These are phyloP conservation scores for Drosophila pruinosa DNA, from an alignment of 1,140 invertebrate genomes.

Conservation along the genomic window DNA sequence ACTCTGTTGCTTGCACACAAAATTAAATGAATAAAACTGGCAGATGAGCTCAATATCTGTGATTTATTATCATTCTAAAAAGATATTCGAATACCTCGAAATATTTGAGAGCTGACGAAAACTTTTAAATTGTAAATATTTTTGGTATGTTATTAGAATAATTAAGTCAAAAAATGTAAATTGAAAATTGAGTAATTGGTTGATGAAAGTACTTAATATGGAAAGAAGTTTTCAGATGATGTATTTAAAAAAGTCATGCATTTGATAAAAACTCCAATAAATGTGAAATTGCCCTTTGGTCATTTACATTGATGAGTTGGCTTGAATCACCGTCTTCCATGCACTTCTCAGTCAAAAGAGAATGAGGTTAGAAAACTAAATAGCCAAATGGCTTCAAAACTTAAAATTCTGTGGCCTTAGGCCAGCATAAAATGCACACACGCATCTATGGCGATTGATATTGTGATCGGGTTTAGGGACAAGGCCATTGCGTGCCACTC, in stretches of 20 bases:
- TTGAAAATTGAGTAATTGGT: too few species aligned
- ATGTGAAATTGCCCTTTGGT: background rate
- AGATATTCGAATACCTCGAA: background rate
- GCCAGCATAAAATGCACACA: slow-evolving; percentile 40
- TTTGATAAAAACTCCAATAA: background rate
- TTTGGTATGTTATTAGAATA: background rate
- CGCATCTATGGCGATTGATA: slow-evolving; percentile 14
- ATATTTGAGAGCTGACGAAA: background rate
- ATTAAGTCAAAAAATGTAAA: background rate
- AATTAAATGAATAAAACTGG: background rate
- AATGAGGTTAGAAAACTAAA: background rate
- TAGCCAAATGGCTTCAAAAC: slow-evolving; percentile 5
- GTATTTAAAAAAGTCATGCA: background rate
- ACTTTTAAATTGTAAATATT: background rate
- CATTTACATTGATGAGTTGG: background rate
- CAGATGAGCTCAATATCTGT: background rate
- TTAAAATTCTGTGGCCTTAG: slow-evolving; percentile 34
- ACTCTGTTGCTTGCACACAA: background rate
- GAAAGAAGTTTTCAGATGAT: background rate
- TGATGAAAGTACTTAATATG: too few species aligned
- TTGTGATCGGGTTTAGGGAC: slow-evolving; percentile 16
- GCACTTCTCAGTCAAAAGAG: background rate
- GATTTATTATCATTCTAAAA: background rate
- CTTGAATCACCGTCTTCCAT: background rate
- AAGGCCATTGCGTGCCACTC: slow-evolving; percentile 64